Percentiles rank a stretch among this genome's conserved stretches.
Evolutionary conservation across 1,140 invertebrate species (phyloP).

Genomic region (Drosophila virilis): DNA sequence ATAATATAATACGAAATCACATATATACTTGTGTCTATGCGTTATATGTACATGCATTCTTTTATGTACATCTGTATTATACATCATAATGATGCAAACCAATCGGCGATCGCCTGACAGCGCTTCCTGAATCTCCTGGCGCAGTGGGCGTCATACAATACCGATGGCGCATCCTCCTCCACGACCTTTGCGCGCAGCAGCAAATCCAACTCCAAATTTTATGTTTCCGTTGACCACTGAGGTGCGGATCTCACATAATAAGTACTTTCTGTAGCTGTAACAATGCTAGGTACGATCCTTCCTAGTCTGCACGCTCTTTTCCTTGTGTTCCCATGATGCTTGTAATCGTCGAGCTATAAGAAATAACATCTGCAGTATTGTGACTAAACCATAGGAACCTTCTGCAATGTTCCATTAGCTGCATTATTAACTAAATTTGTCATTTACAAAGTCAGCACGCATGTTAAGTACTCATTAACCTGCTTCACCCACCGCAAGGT

Average conservation of each 20-base stretch:
- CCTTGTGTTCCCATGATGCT: slow-evolving; percentile 7
- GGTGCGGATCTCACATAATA: neutral
- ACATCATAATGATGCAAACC: neutral
- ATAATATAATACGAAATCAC: too few relatives aligned
- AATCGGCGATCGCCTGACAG: slow-evolving; percentile 34
- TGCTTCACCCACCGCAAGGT: neutral
- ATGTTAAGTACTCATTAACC: slow-evolving; percentile 3
- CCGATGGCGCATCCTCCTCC: slow-evolving; percentile 51
- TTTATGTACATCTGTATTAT: slow-evolving; percentile 8
- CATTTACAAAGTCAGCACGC: neutral
- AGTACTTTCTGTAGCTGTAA: slow-evolving; percentile 12
- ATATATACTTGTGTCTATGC: slow-evolving; percentile 1
- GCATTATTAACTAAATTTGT: neutral
- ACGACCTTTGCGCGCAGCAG: slow-evolving; percentile 50
- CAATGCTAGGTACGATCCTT: slow-evolving; percentile 22
- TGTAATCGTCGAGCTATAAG: slow-evolving; percentile 2
- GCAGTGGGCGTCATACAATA: slow-evolving; percentile 61
- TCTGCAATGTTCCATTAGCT: neutral
- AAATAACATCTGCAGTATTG: slow-evolving; percentile 1
- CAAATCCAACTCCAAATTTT: slow-evolving; percentile 79
- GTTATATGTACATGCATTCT: slow-evolving; percentile 1
- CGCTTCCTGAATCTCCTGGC: slow-evolving; percentile 69
- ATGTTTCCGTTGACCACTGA: slow-evolving; percentile 75
- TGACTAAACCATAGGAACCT: slow-evolving; percentile 8
- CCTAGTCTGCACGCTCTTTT: slow-evolving; percentile 27